These are phyloP conservation scores for Heterocephalus glaber DNA, from an alignment of 2,113 vertebrate species.

Conservation along the genomic window DNA sequence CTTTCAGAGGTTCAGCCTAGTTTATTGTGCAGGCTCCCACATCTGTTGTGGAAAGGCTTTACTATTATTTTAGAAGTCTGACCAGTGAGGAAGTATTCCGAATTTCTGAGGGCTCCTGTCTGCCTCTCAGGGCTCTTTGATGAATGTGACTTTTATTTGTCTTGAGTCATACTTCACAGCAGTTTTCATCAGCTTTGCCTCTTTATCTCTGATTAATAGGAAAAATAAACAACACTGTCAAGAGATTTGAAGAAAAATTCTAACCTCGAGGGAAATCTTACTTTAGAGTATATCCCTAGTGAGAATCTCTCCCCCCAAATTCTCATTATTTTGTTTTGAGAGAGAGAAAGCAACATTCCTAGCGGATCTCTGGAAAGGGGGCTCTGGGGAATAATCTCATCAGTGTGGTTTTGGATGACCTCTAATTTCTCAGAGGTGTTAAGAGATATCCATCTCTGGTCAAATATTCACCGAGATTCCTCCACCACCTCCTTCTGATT, in stretches of 20 bases:
- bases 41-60: not conserved
- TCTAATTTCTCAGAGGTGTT: not conserved
- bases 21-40: not conserved
- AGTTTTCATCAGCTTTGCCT: conserved; percentile 51
- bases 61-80: not conserved
- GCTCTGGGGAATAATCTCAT: not conserved
- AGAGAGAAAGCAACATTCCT: not conserved
- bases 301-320: not conserved
- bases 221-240: not conserved
- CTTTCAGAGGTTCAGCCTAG: not conserved
- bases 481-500: not conserved
- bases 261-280: conserved; percentile 50
- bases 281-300: conserved; percentile 10
- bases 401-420: not conserved
- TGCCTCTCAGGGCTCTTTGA: not conserved
- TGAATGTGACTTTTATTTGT: not conserved
- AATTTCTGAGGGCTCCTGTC: not conserved
- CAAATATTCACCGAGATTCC: not conserved
- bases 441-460: not conserved
- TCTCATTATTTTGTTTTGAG: conserved; percentile 68
- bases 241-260: conserved; percentile 59
- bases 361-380: not conserved
- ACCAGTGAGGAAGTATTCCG: not conserved
- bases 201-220: not conserved
- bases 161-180: not conserved